A percentile compares a stretch with the other conserved stretches of the same genome.
These are phyloP conservation scores for Rhopalosiphum padi DNA, from an alignment of 1,140 invertebrate genomes.

Conservation along the genomic window DNA sequence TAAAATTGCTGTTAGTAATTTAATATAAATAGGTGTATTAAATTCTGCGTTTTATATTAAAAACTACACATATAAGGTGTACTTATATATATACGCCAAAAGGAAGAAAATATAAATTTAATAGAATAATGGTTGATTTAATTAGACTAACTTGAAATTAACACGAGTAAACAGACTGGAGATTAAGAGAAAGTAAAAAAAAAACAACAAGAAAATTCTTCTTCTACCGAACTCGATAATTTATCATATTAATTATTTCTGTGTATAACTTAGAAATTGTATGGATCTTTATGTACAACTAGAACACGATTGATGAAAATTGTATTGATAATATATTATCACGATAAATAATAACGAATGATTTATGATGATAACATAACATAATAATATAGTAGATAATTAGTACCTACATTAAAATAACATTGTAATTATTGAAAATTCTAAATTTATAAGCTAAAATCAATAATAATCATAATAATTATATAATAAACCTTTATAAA, in stretches of 20 bases:
- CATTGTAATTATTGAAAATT: background rate
- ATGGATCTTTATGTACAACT: background rate
- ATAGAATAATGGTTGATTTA: background rate
- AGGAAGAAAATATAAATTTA: background rate
- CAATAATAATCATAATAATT: background rate
- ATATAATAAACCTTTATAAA: background rate
- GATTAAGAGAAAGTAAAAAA: conserved; percentile 7
- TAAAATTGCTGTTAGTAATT: background rate
- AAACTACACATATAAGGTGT: no score
- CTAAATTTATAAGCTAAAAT: background rate
- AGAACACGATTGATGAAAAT: background rate
- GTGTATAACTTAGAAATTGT: background rate
- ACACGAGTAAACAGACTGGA: background rate
- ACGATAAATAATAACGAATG: background rate
- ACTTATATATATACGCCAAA: background rate
- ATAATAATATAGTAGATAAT: no score
- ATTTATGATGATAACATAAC: no score
- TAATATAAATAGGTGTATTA: background rate
- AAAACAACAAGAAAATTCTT: background rate
- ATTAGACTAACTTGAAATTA: conserved; percentile 8
- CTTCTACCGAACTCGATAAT: background rate
- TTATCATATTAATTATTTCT: background rate
- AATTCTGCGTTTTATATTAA: background rate
- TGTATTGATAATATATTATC: background rate
- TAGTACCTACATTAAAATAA: background rate